A percentile compares a stretch with the other conserved stretches of the same genome.
Evolutionary conservation across 1,140 invertebrate species (phyloP).

Genomic region (Trachymyrmex cornetzi): DNA sequence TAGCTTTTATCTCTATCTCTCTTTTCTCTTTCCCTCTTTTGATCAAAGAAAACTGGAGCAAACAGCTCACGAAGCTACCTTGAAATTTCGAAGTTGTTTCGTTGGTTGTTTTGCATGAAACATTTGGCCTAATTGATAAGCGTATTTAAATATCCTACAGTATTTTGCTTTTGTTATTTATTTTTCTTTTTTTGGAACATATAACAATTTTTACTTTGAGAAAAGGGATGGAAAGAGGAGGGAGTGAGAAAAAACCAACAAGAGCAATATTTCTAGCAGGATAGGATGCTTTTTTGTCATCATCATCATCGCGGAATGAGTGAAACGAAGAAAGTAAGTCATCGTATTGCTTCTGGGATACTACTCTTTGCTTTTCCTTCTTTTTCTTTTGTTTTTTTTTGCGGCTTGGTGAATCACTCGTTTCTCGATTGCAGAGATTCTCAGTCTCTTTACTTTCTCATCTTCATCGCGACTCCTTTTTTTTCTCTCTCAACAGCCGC

Average conservation of each 20-base stretch:
- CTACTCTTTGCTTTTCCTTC: constrained; percentile 27
- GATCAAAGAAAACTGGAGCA: background rate
- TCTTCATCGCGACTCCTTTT: constrained; percentile 3
- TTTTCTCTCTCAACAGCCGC: background rate
- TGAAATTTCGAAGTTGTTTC: constrained; percentile 15
- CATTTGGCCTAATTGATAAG: background rate
- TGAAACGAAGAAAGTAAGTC: constrained; percentile 54
- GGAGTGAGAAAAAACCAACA: background rate
- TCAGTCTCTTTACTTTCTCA: constrained; percentile 61
- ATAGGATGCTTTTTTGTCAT: background rate
- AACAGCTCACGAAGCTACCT: constrained; percentile 26
- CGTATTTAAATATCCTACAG: background rate
- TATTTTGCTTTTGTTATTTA: background rate
- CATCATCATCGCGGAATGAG: constrained; percentile 25
- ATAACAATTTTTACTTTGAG: background rate
- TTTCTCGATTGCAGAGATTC: constrained; percentile 69
- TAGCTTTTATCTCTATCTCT: background rate
- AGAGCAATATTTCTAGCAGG: background rate
- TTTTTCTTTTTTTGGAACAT: background rate
- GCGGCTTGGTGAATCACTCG: constrained; percentile 70
- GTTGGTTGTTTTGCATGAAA: background rate
- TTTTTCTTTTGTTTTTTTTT: constrained; percentile 67
- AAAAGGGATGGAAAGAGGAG: background rate
- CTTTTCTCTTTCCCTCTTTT: background rate
- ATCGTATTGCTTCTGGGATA: constrained; percentile 23